These are phyloP conservation scores for Ceratitis capitata DNA, from an alignment of 1,140 invertebrate species.

Conservation along the genomic window DNA sequence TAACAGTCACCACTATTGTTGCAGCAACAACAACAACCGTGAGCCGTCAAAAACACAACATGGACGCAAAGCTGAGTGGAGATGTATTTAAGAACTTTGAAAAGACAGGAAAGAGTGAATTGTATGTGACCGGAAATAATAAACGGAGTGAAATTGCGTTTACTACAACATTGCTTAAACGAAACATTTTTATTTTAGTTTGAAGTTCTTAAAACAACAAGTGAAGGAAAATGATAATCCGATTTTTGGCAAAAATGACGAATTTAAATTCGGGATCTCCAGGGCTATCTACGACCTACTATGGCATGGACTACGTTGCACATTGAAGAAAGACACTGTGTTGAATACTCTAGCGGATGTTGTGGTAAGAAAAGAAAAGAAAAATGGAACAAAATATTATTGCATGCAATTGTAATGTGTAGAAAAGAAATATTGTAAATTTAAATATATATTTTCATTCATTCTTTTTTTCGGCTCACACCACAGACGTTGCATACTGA, in stretches of 20 bases:
- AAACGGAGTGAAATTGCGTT: conserved; percentile 34
- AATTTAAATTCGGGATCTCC: conserved; percentile 63
- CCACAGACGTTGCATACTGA: conserved; percentile 77
- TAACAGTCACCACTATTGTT: not conserved
- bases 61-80: conserved; percentile 46
- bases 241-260: conserved; percentile 55
- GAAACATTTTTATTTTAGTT: conserved; percentile 54
- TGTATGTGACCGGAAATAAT: conserved; percentile 53
- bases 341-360: conserved; percentile 75
- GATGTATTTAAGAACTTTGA: conserved; percentile 62
- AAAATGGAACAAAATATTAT: conserved; percentile 26
- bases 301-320: conserved; percentile 74
- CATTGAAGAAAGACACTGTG: conserved; percentile 77
- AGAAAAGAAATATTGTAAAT: not conserved
- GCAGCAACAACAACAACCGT: not conserved
- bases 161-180: conserved; percentile 43
- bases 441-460: not conserved
- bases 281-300: conserved; percentile 72
- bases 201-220: conserved; percentile 62
- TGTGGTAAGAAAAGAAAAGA: conserved; percentile 68
- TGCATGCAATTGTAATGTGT: not conserved
- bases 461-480: conserved; percentile 45
- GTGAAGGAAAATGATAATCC: conserved; percentile 56
- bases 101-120: conserved; percentile 59
- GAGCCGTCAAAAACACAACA: not conserved